phyloP scores from a whole-genome alignment of 2,797 vertebrate genomes.

The Esox lucius region DNA sequence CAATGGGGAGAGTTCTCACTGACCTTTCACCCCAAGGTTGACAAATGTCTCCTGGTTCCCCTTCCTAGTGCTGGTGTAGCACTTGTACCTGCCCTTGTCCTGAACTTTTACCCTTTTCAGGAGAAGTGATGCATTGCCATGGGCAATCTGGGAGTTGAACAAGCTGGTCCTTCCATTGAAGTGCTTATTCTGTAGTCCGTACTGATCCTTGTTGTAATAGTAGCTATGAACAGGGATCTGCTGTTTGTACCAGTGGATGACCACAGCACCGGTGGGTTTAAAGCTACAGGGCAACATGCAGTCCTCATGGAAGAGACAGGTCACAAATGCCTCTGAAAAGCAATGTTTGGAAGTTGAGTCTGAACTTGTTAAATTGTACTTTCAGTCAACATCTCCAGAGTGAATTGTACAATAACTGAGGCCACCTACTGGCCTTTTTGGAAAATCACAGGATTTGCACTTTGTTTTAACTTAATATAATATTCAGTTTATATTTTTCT shows the following conservation, averaged over 20 bases:
- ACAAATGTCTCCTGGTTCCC: conserved; percentile 64
- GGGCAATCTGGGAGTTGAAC: conserved; percentile 75
- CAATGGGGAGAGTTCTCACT: conserved; percentile 28
- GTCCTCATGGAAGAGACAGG: conserved; percentile 74
- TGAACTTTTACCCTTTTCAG: conserved; percentile 74
- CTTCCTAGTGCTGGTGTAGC: conserved; percentile 78
- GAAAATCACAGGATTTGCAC: neutral
- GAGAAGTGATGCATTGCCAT: conserved; percentile 83
- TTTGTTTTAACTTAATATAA: neutral
- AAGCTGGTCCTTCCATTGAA: conserved; percentile 78
- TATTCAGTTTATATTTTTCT: neutral
- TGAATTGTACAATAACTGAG: neutral
- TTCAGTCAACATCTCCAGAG: neutral
- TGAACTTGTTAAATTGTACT: neutral
- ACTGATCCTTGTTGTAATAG: conserved; percentile 76
- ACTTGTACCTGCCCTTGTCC: conserved; percentile 79
- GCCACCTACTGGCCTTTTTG: neutral
- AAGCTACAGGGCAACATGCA: conserved; percentile 80
- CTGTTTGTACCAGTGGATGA: conserved; percentile 82
- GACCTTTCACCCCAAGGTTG: conserved; percentile 76
- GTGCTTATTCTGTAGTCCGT: conserved; percentile 69
- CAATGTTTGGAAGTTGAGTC: conserved; percentile 14
- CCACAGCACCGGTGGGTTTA: conserved; percentile 66
- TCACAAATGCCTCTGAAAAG: conserved; percentile 66
- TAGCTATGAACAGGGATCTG: conserved; percentile 77